phyloP scores from a whole-genome alignment of 2,797 vertebrate species.

The Cheirogaleus major region DNA sequence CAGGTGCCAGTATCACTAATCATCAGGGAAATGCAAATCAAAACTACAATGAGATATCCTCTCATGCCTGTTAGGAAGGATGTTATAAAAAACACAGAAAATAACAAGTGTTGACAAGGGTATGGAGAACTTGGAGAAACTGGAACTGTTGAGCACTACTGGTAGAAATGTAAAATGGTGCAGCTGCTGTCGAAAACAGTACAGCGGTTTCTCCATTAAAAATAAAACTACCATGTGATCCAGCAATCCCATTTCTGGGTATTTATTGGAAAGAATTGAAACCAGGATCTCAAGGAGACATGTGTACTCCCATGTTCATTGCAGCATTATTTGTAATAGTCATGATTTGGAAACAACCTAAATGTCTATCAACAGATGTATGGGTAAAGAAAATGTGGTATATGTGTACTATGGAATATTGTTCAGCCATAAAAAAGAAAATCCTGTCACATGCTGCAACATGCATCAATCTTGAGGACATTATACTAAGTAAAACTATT shows the following conservation, averaged over 20 bases:
- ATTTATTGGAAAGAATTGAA: background rate
- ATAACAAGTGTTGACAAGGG: background rate
- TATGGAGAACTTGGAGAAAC: background rate
- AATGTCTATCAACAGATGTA: background rate
- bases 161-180: background rate
- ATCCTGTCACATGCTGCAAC: background rate
- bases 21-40: background rate
- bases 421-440: background rate
- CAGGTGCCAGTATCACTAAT: background rate
- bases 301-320: background rate
- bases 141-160: background rate
- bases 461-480: background rate
- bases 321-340: background rate
- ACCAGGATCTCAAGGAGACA: background rate
- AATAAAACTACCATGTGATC: background rate
- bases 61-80: background rate
- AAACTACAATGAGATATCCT: background rate
- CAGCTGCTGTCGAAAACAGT: background rate
- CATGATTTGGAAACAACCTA: background rate
- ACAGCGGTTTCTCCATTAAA: background rate
- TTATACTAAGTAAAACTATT: background rate
- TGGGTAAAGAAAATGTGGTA: background rate
- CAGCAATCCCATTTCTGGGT: background rate
- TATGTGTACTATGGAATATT: background rate
- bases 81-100: background rate